Evolutionary conservation across 2,888 invertebrate species (phyloP), one percentile per base, ranked within the genome.

Genomic region (Noctua janthe): DNA sequence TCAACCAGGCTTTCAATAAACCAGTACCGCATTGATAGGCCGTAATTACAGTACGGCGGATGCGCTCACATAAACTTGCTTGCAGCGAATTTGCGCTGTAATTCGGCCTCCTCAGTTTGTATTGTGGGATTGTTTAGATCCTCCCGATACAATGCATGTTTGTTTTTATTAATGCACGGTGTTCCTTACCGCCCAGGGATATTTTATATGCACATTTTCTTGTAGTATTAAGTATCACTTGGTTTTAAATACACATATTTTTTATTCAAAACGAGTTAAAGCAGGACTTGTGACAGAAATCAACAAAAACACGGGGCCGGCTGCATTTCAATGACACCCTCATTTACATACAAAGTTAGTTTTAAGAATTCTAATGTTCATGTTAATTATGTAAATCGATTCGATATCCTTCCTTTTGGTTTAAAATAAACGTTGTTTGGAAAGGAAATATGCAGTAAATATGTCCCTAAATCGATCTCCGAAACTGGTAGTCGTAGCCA

Each of bases 1-100:
- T 92, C 92, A 90, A 86, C 90, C 93, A 92, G 94, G 94, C 96
- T 96, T 96, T 96, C 96, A 96, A 97, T 96, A 96, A 96, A 93
- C 94, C 95, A 91, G 95, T 94, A 94, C 97, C 96, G 96, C 96
- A 94, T 94, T 95, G 96, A 96, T 96, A 95, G 94, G 93, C 92
- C 95, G 93, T 97, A 96, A 97, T 97, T 96, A 96, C 94, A 95
- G 96, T 95, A 92, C 89, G 89, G 91, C 88, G 89, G 87, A 90
- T 91, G 91, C 93, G 92, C 92, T 90, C 90, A 91, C 91, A 92
- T 89, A 91, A 90, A 91, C 91, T 91, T 88, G 94, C 95, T 94
- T 90, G 93, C 92, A 94, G 95, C 95, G 94, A 92, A 95, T 95
- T 94, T 93, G 93, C 92, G 90, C 92, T 90, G 93, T 91, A 93